Evolutionary conservation across 2,113 vertebrate genomes (phyloP).

Genomic region (Cebus imitator): DNA sequence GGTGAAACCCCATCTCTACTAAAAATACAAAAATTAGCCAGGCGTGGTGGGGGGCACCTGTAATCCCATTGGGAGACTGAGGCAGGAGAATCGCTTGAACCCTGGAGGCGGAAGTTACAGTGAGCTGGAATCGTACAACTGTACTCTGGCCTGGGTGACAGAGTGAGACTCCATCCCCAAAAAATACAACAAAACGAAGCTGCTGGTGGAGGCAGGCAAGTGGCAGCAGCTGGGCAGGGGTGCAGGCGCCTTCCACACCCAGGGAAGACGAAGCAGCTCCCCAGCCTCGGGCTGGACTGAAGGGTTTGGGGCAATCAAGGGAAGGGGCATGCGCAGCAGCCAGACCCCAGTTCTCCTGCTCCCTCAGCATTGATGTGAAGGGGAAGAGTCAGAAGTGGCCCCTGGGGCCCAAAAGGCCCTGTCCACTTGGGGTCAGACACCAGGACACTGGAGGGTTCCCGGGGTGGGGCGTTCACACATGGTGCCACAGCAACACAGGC

Average conservation of each 20-base stretch:
- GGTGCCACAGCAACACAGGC: accelerated
- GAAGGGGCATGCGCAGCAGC: not conserved
- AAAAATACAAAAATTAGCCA: no score
- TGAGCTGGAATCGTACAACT: no score
- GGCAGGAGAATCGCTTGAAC: no score
- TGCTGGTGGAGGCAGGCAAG: not conserved
- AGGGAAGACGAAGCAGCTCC: not conserved
- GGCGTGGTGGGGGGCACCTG: no score
- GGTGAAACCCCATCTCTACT: no score
- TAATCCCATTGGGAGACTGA: no score
- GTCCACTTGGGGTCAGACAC: not conserved
- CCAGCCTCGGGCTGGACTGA: not conserved
- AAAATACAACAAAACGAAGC: not conserved
- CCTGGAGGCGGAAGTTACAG: no score
- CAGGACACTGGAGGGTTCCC: not conserved
- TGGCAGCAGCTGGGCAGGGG: not conserved
- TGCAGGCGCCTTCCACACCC: not conserved
- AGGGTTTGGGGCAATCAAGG: not conserved
- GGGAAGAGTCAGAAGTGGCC: no score
- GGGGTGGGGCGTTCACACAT: accelerated
- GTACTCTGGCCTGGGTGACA: no score
- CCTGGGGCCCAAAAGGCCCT: not conserved
- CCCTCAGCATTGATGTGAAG: not conserved
- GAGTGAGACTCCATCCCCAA: no score
- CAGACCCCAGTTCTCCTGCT: not conserved